phyloP scores from a whole-genome alignment of 2,888 invertebrate genomes.

The Drosophila colorata region DNA sequence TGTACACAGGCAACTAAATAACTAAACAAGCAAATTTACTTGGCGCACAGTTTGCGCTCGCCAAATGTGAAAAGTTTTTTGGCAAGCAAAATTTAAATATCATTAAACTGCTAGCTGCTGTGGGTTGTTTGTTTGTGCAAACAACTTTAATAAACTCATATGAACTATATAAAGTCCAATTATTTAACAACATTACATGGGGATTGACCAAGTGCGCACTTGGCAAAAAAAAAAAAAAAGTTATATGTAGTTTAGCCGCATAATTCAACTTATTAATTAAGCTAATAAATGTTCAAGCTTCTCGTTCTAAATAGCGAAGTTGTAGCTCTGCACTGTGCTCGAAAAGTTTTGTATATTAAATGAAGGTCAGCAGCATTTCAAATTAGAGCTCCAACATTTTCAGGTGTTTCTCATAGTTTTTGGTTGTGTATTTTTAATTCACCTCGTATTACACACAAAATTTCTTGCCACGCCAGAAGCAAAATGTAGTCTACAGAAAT shows the following conservation, averaged over 20 bases:
- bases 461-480: slow-evolving; percentile 24
- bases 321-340: neutral
- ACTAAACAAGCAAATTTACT: slow-evolving; percentile 46
- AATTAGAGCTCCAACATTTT: slow-evolving; percentile 6
- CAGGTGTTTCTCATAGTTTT: neutral
- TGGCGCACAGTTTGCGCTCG: slow-evolving; percentile 16
- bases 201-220: slow-evolving; percentile 43
- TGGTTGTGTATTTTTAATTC: slow-evolving; percentile 7
- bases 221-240: slow-evolving; percentile 28
- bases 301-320: slow-evolving; percentile 24
- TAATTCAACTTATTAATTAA: slow-evolving; percentile 64
- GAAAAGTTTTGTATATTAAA: slow-evolving; percentile 8
- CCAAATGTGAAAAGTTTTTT: slow-evolving; percentile 65
- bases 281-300: slow-evolving; percentile 39
- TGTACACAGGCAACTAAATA: slow-evolving; percentile 26
- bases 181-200: slow-evolving; percentile 47
- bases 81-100: slow-evolving; percentile 71
- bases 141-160: slow-evolving; percentile 45
- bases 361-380: slow-evolving; percentile 17
- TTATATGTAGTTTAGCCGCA: slow-evolving; percentile 34
- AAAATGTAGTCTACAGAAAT: slow-evolving; percentile 27
- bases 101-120: slow-evolving; percentile 58
- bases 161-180: slow-evolving; percentile 30
- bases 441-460: slow-evolving; percentile 4
- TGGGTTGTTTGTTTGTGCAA: slow-evolving; percentile 20